phyloP scores from a whole-genome alignment of 2,888 invertebrate species.

The Hypselothyrea guttata region DNA sequence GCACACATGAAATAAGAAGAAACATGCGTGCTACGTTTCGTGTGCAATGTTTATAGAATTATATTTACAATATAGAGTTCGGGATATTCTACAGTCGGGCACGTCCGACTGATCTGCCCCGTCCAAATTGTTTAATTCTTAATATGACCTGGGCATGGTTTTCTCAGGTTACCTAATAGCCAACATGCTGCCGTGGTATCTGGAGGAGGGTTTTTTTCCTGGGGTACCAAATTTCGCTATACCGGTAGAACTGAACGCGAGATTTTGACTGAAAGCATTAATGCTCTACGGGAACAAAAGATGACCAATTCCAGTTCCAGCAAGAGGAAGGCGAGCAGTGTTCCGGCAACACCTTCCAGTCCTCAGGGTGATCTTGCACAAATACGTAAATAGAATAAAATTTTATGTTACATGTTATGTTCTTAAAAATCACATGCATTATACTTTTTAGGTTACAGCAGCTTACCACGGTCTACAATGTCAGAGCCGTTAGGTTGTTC shows the following conservation, averaged over 20 bases:
- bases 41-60: no score
- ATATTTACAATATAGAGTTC: no score
- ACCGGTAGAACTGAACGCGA: constrained; percentile 95
- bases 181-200: constrained; percentile 94
- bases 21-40: no score
- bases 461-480: constrained; percentile 92
- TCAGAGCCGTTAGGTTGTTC: constrained; percentile 86
- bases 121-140: not conserved
- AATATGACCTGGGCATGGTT: no score
- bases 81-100: no score
- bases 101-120: no score
- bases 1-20: no score
- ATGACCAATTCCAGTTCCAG: constrained; percentile 85
- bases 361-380: constrained; percentile 85
- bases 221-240: constrained; percentile 97
- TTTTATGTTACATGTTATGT: not conserved
- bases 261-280: constrained; percentile 91
- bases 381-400: constrained; percentile 81
- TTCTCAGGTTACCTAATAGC: constrained; percentile 89
- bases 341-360: constrained; percentile 93
- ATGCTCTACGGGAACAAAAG: constrained; percentile 85
- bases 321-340: constrained; percentile 91
- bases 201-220: constrained; percentile 95
- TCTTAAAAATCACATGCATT: not conserved
- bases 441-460: constrained; percentile 87